A percentile compares a stretch with the other conserved stretches of the same genome.
Conservation (phyloP, 2,113 vertebrate genomes). For the Cygnus buccinator region DNA sequence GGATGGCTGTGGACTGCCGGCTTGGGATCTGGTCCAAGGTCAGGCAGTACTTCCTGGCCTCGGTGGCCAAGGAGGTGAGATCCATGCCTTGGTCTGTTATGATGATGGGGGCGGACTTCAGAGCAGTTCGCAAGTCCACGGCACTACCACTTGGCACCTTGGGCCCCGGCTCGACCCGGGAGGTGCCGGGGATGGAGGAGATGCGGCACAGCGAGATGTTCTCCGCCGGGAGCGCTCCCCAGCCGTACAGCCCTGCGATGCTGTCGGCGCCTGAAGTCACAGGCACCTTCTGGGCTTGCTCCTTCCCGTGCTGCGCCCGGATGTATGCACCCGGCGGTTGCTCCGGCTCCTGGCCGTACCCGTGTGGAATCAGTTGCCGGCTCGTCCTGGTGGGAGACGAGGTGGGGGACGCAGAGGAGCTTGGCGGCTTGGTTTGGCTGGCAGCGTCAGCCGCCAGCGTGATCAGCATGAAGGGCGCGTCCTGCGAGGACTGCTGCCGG, state of each 20-base stretch:
- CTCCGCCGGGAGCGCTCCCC: slow-evolving; percentile 87
- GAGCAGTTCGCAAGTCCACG: slow-evolving; percentile 89
- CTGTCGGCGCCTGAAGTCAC: slow-evolving; percentile 72
- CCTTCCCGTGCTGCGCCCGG: slow-evolving; percentile 69
- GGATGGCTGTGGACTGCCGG: slow-evolving; percentile 90
- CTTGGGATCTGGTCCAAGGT: slow-evolving; percentile 85
- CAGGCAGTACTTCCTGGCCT: slow-evolving; percentile 90
- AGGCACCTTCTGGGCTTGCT: slow-evolving; percentile 74
- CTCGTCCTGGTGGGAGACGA: slow-evolving; percentile 86
- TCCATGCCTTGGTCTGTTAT: slow-evolving; percentile 99
- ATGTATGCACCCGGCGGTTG: slow-evolving; percentile 75
- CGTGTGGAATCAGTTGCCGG: slow-evolving; percentile 80
- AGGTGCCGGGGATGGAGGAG: slow-evolving; percentile 87
- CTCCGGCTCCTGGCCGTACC: slow-evolving; percentile 81
- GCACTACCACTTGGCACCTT: slow-evolving; percentile 79
- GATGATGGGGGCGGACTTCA: slow-evolving; percentile 92
- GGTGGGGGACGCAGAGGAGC: slow-evolving; percentile 87
- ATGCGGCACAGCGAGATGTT: slow-evolving; percentile 92
- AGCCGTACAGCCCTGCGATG: slow-evolving; percentile 80
- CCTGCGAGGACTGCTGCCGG: slow-evolving; percentile 91
- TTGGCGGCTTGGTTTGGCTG: slow-evolving; percentile 85
- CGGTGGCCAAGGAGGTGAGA: slow-evolving; percentile 92
- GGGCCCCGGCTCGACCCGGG: slow-evolving; percentile 86
- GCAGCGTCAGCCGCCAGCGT: slow-evolving; percentile 85
- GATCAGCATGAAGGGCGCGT: slow-evolving; percentile 89